Evolutionary conservation across 2,888 invertebrate genomes (phyloP).

Genomic region (Nineta flava): DNA sequence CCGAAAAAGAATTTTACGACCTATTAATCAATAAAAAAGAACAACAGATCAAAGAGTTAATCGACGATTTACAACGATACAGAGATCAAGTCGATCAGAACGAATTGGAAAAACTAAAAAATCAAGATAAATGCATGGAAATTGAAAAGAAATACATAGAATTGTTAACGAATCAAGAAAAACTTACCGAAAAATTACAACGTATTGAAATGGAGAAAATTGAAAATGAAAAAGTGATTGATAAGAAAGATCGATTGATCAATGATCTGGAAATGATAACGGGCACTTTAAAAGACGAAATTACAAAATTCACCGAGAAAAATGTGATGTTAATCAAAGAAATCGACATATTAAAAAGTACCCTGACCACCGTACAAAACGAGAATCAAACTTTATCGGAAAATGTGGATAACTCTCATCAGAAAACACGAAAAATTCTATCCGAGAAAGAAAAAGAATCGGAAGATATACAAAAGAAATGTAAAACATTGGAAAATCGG

Average conservation of each 20-base stretch:
- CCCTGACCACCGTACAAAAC: conserved; percentile 19
- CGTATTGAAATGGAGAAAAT: conserved; percentile 16
- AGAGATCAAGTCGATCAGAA: neutral
- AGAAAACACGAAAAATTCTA: conserved; percentile 12
- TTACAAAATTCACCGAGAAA: conserved; percentile 14
- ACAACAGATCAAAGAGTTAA: too few relatives aligned
- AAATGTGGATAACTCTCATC: neutral
- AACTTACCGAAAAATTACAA: conserved; percentile 10
- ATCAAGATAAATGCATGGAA: neutral
- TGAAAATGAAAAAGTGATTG: conserved; percentile 14
- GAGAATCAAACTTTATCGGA: conserved; percentile 11
- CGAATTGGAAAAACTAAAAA: neutral
- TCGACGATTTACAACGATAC: too few relatives aligned
- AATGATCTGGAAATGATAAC: conserved; percentile 17
- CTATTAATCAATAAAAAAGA: too few relatives aligned
- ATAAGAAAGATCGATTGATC: conserved; percentile 17
- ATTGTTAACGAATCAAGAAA: conserved; percentile 2
- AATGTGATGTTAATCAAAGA: conserved; percentile 21
- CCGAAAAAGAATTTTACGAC: too few relatives aligned
- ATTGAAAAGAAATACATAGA: neutral
- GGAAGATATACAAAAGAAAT: conserved; percentile 6
- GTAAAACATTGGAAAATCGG: conserved; percentile 7
- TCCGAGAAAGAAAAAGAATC: conserved; percentile 11
- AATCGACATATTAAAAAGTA: conserved; percentile 16
- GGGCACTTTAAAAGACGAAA: conserved; percentile 10